A percentile compares a stretch with the other conserved stretches of the same genome.
Evolutionary conservation across 2,888 invertebrate genomes (phyloP).

Genomic region (Palloptera scutellata): DNA sequence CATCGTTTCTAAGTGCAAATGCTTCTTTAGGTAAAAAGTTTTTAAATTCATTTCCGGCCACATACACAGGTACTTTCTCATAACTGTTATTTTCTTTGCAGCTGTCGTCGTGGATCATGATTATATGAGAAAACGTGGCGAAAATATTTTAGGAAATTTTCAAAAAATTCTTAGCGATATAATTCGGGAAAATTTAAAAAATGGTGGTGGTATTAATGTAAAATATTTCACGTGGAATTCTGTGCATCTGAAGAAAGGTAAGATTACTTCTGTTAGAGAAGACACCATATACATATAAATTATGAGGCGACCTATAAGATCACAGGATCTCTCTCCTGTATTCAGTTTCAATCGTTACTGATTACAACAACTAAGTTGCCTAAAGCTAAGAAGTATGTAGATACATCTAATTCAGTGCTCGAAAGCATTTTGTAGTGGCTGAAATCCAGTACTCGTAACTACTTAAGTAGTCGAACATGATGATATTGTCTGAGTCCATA

Average conservation of each 20-base stretch:
- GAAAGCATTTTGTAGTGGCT: no score
- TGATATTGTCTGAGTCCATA: no score
- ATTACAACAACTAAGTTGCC: no score
- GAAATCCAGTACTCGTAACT: no score
- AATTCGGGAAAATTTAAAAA: slow-evolving; percentile 72
- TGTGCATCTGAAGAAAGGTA: slow-evolving; percentile 77
- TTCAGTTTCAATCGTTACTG: no score
- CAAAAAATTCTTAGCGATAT: slow-evolving; percentile 72
- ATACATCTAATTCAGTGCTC: no score
- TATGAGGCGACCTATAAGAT: no score
- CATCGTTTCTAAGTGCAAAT: slow-evolving; percentile 76
- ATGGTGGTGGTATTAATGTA: slow-evolving; percentile 75
- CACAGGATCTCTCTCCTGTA: no score
- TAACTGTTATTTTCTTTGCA: slow-evolving; percentile 52
- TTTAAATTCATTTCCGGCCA: neutral
- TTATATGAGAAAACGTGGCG: slow-evolving; percentile 72
- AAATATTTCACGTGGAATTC: slow-evolving; percentile 75
- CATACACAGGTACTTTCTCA: no score
- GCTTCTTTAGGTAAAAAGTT: slow-evolving; percentile 73
- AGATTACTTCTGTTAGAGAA: neutral
- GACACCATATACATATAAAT: no score
- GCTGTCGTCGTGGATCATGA: slow-evolving; percentile 77
- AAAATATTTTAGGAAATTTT: slow-evolving; percentile 67
- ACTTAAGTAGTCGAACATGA: no score
- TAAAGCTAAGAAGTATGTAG: no score